Conservation (phyloP, 1,140 invertebrate genomes). For the Triops longicaudatus region DNA sequence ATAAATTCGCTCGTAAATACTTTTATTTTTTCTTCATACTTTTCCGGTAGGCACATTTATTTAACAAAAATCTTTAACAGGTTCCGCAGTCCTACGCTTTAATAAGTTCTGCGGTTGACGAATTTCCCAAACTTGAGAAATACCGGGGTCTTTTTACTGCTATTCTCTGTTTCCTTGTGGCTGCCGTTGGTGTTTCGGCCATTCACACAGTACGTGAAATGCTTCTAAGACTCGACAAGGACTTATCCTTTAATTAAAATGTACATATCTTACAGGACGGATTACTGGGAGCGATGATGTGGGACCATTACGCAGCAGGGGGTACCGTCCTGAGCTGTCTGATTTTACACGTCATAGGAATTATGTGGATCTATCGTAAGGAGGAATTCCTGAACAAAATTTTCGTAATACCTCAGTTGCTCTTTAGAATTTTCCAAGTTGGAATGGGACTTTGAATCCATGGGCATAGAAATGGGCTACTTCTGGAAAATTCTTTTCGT, state of each 20-base stretch:
- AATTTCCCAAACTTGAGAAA: slow-evolving; percentile 19
- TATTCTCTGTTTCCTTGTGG: not conserved
- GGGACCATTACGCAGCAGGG: slow-evolving; percentile 27
- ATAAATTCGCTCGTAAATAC: slow-evolving; percentile 24
- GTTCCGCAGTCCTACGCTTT: slow-evolving; percentile 21
- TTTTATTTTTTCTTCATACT: not conserved
- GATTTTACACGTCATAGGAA: slow-evolving; percentile 25
- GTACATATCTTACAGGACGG: slow-evolving; percentile 18
- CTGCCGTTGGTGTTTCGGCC: not conserved
- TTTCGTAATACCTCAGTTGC: not conserved
- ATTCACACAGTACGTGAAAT: not conserved
- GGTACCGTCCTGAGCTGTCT: slow-evolving; percentile 25
- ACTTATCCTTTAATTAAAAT: not conserved
- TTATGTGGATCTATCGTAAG: slow-evolving; percentile 23
- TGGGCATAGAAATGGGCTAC: not conserved
- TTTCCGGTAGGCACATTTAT: not conserved
- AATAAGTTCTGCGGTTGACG: slow-evolving; percentile 8
- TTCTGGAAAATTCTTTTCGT: slow-evolving; percentile 19
- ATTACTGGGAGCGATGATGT: slow-evolving; percentile 20
- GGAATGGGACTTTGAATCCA: slow-evolving; percentile 18
- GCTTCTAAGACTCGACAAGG: not conserved
- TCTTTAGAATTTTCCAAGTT: slow-evolving; percentile 1
- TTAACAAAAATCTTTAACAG: not conserved
- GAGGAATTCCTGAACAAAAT: not conserved
- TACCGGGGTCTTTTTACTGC: not conserved